A percentile compares a stretch with the other conserved stretches of the same genome.
phyloP scores from a whole-genome alignment of 2,888 invertebrate genomes.

The Unio delphinus region DNA sequence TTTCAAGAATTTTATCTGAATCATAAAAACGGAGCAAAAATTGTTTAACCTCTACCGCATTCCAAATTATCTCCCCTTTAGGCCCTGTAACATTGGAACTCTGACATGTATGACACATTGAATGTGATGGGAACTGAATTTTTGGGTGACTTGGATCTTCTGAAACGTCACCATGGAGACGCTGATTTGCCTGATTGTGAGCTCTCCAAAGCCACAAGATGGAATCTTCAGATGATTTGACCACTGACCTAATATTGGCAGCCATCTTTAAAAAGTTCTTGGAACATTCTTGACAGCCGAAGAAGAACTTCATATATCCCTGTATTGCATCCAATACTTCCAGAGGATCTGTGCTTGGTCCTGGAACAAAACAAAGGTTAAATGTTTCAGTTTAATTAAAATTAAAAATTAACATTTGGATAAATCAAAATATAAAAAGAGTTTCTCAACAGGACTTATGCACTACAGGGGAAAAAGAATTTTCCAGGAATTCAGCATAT shows the following conservation, averaged over 20 bases:
- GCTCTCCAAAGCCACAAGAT: slow-evolving; percentile 95
- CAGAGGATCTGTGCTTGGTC: slow-evolving; percentile 32
- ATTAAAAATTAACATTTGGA: no score
- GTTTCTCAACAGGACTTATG: no score
- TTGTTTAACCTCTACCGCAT: slow-evolving; percentile 40
- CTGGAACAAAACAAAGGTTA: slow-evolving; percentile 14
- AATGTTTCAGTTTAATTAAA: no score
- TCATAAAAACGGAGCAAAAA: slow-evolving; percentile 56
- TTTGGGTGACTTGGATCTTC: slow-evolving; percentile 94
- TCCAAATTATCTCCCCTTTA: slow-evolving; percentile 25
- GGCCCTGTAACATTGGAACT: no score
- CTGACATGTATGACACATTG: slow-evolving; percentile 77
- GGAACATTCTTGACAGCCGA: slow-evolving; percentile 93
- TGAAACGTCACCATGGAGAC: slow-evolving; percentile 86
- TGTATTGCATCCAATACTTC: slow-evolving; percentile 48
- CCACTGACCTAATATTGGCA: slow-evolving; percentile 79
- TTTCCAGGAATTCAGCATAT: no score
- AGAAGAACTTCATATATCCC: slow-evolving; percentile 88
- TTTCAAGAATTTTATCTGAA: slow-evolving; percentile 36
- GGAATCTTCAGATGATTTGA: slow-evolving; percentile 80
- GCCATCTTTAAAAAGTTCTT: slow-evolving; percentile 93
- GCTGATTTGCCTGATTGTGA: slow-evolving; percentile 90
- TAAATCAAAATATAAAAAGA: no score
- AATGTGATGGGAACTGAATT: slow-evolving; percentile 85
- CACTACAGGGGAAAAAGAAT: no score